Evolutionary conservation across 2,888 invertebrate species (phyloP).

Genomic region (Acleris emargana): DNA sequence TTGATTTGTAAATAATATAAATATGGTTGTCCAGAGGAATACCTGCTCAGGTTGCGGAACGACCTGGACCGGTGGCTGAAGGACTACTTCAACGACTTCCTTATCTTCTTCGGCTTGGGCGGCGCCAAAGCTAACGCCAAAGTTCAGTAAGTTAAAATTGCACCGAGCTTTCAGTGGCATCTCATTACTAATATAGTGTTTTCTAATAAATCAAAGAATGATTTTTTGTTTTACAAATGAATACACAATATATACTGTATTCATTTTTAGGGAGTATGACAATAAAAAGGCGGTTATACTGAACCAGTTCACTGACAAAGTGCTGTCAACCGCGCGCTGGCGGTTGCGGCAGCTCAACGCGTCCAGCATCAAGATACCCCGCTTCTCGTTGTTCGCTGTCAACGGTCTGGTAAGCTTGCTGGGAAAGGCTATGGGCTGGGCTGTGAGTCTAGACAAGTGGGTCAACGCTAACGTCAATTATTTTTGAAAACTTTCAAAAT

Average conservation of each 20-base stretch:
- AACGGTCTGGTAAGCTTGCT: conserved; percentile 48
- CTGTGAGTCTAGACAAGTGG: too few relatives aligned
- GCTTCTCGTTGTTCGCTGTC: conserved; percentile 45
- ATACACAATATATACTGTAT: too few relatives aligned
- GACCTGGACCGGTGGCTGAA: conserved; percentile 68
- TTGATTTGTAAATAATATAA: neutral
- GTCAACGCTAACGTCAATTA: too few relatives aligned
- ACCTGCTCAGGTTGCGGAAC: conserved; percentile 56
- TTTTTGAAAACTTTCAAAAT: too few relatives aligned
- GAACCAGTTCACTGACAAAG: conserved; percentile 55
- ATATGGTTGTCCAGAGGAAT: conserved; percentile 50
- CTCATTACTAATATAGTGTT: too few relatives aligned
- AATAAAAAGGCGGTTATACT: conserved; percentile 51
- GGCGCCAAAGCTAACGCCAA: conserved; percentile 38
- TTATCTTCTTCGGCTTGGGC: conserved; percentile 50
- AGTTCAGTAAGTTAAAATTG: conserved; percentile 50
- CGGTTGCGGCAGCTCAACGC: conserved; percentile 47
- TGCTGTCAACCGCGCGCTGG: conserved; percentile 46
- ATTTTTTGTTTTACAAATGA: too few relatives aligned
- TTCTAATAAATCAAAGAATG: too few relatives aligned
- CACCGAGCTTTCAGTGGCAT: too few relatives aligned
- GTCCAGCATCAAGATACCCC: conserved; percentile 45
- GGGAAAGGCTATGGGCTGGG: too few relatives aligned
- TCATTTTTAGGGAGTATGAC: conserved; percentile 58
- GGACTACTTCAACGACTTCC: conserved; percentile 71